Evolutionary conservation across 2,888 invertebrate genomes (phyloP).

Genomic region (Tetragonisca angustula): DNA sequence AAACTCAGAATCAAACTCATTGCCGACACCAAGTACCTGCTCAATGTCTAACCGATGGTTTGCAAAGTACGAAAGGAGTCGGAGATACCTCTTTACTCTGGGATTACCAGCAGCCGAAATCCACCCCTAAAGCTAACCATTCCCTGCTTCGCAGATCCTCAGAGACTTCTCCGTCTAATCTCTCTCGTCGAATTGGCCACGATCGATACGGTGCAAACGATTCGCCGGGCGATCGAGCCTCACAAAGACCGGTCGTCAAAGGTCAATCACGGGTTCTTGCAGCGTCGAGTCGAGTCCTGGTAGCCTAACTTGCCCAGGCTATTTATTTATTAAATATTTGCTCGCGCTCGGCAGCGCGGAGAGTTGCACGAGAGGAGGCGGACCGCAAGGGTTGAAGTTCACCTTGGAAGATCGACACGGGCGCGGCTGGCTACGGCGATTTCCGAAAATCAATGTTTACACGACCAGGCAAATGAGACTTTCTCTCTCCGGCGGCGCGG

Average conservation of each 20-base stretch:
- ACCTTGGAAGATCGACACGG: conserved; percentile 35
- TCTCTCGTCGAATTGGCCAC: not conserved
- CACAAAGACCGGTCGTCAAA: conserved; percentile 8
- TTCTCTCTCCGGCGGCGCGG: conserved; percentile 34
- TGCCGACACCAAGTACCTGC: too few relatives aligned
- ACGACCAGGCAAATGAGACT: conserved; percentile 54
- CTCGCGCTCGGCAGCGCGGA: conserved; percentile 4
- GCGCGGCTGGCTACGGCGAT: conserved; percentile 43
- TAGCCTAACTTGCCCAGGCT: not conserved
- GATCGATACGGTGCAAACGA: conserved; percentile 26
- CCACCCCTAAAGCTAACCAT: not conserved
- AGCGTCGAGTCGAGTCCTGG: not conserved
- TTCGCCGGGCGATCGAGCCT: not conserved
- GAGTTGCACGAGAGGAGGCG: not conserved
- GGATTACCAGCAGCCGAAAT: not conserved
- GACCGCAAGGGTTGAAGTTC: conserved; percentile 54
- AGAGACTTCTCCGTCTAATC: not conserved
- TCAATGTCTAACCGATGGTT: too few relatives aligned
- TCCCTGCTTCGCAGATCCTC: not conserved
- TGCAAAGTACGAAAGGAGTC: too few relatives aligned
- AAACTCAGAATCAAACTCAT: too few relatives aligned
- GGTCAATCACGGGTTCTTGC: conserved; percentile 23
- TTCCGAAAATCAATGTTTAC: conserved; percentile 68
- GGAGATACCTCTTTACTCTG: too few relatives aligned
- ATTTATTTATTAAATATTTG: conserved; percentile 56